These are phyloP conservation scores for Ceyx margarethae DNA, from an alignment of 2,113 vertebrate species.

Conservation along the genomic window DNA sequence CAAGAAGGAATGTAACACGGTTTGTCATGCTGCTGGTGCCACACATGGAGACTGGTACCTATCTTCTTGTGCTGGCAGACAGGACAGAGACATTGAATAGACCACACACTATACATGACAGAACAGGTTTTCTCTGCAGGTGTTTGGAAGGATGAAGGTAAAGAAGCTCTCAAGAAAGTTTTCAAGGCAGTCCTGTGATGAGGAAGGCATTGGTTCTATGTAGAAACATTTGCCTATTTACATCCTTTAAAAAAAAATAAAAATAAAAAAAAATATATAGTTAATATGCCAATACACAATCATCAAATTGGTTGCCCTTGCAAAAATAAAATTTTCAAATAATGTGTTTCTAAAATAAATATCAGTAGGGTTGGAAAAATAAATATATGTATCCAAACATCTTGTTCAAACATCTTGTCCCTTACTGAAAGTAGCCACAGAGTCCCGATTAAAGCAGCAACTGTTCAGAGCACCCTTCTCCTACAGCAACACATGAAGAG, in stretches of 20 bases:
- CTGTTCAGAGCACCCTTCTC: not conserved
- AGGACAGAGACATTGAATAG: not conserved
- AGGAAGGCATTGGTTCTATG: constrained; percentile 49
- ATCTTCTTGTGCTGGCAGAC: constrained; percentile 33
- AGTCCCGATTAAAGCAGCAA: not conserved
- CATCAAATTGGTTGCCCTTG: constrained; percentile 48
- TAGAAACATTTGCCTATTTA: constrained; percentile 73
- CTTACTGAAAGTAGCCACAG: not conserved
- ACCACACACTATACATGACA: not conserved
- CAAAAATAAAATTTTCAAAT: constrained; percentile 70
- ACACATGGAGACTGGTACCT: not conserved
- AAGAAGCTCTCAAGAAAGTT: constrained; percentile 30
- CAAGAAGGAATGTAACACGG: not conserved
- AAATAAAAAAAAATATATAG: constrained; percentile 46
- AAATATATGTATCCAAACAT: not conserved
- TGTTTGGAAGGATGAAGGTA: constrained; percentile 3
- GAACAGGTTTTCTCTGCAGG: not conserved
- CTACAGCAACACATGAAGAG: not conserved
- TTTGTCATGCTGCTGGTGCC: constrained; percentile 38
- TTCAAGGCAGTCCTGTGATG: constrained; percentile 45
- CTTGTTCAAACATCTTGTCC: not conserved
- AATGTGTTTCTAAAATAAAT: constrained; percentile 54
- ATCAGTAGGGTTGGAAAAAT: constrained; percentile 15
- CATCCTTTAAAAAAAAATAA: constrained; percentile 48
- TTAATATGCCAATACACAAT: not conserved